phyloP scores from a whole-genome alignment of 1,140 invertebrate genomes.

The Spodoptera frugiperda region DNA sequence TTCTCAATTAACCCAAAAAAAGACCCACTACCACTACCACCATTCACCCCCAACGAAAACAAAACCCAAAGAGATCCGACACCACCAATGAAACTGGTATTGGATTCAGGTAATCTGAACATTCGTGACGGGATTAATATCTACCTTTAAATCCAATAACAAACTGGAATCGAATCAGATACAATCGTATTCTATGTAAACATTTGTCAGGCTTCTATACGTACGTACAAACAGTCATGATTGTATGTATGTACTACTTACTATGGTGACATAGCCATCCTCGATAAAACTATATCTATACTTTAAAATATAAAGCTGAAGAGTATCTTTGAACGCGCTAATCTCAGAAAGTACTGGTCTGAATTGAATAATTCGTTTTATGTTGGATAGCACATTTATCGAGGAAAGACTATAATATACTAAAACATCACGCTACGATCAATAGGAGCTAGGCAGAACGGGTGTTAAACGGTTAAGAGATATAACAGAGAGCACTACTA shows the following conservation, averaged over 20 bases:
- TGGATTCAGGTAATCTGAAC: constrained; percentile 24
- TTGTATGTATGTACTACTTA: constrained; percentile 4
- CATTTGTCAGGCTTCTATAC: constrained; percentile 44
- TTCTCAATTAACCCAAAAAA: background rate
- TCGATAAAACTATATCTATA: no score
- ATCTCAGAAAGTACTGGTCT: no score
- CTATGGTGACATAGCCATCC: no score
- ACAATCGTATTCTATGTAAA: constrained; percentile 33
- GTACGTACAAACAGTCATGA: background rate
- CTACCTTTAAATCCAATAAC: constrained; percentile 51
- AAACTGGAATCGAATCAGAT: constrained; percentile 48
- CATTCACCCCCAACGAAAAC: background rate
- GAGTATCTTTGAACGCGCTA: no score
- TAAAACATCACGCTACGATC: no score
- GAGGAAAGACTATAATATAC: no score
- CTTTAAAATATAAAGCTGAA: no score
- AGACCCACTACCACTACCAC: background rate
- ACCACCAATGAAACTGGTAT: constrained; percentile 25
- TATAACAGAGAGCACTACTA: no score
- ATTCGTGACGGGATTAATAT: constrained; percentile 46
- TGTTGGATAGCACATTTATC: no score
- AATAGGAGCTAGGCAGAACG: no score
- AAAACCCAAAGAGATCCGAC: constrained; percentile 4
- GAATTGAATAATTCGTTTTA: no score
- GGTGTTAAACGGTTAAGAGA: no score